phyloP scores from a whole-genome alignment of 2,797 vertebrate species.

The Tympanoctomys barrerae region DNA sequence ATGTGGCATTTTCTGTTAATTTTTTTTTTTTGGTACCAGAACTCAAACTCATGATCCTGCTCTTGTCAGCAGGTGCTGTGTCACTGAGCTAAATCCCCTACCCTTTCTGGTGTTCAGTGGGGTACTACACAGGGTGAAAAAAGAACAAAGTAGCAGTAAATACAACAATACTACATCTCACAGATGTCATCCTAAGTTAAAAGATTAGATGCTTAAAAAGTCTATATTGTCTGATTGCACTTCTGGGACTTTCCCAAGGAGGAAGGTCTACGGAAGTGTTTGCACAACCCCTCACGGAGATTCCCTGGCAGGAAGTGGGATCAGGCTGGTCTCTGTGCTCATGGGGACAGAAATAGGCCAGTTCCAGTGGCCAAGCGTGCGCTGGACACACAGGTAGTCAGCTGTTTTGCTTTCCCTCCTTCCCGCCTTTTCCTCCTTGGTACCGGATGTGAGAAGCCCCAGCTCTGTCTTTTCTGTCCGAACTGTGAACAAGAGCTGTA shows the following conservation, averaged over 20 bases:
- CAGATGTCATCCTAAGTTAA: background rate
- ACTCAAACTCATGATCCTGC: no score
- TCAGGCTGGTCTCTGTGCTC: background rate
- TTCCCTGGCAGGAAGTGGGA: background rate
- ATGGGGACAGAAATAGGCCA: background rate
- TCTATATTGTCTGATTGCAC: background rate
- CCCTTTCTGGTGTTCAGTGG: background rate
- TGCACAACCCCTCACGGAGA: background rate
- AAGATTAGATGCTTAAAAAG: background rate
- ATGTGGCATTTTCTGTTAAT: background rate
- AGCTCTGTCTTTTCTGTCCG: background rate
- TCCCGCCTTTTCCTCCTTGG: background rate
- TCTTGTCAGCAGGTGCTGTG: no score
- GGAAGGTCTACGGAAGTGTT: background rate
- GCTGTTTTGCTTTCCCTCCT: background rate
- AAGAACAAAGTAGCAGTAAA: background rate
- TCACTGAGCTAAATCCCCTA: no score
- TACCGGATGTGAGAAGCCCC: background rate
- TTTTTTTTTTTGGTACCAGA: no score
- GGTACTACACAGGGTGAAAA: background rate
- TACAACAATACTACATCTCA: background rate
- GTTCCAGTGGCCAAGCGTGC: background rate
- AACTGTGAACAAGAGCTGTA: background rate
- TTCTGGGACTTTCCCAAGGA: background rate
- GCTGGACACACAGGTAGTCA: background rate